A percentile compares a stretch with the other conserved stretches of the same genome.
Evolutionary conservation across 2,797 vertebrate species (phyloP).

Genomic region (Sardinella longiceps): DNA sequence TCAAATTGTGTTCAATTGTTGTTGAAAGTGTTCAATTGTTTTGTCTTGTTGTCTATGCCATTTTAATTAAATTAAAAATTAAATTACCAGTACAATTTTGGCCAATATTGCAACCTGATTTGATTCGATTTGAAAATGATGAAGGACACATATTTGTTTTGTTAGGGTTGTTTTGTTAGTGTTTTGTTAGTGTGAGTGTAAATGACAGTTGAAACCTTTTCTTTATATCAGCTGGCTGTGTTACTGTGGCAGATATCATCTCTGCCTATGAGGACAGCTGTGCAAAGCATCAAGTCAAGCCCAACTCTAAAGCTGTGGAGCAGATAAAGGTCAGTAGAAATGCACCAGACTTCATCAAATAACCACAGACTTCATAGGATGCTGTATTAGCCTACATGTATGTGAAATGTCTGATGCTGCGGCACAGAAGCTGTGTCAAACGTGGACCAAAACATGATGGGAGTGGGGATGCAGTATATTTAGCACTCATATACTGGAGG

Average conservation of each 20-base stretch:
- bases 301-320: slow-evolving; percentile 65
- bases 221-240: slow-evolving; percentile 68
- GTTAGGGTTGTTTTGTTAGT: no score
- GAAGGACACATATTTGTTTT: no score
- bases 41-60: no score
- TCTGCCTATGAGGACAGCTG: slow-evolving; percentile 75
- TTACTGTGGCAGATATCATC: slow-evolving; percentile 71
- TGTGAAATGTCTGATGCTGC: not conserved
- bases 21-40: no score
- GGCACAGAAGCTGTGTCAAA: no score
- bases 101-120: no score
- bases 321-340: slow-evolving; percentile 72
- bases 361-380: not conserved
- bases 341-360: not conserved
- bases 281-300: slow-evolving; percentile 72
- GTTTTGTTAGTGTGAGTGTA: no score
- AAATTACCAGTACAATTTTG: no score
- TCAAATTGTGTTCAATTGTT: not conserved
- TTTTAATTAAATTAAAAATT: no score
- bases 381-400: no score
- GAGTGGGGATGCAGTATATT: not conserved
- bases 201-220: slow-evolving; percentile 14
- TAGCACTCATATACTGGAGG: not conserved
- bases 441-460: no score
- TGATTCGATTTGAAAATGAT: no score